Evolutionary conservation across 2,888 invertebrate genomes (phyloP).

Genomic region (Rosalia funebris): DNA sequence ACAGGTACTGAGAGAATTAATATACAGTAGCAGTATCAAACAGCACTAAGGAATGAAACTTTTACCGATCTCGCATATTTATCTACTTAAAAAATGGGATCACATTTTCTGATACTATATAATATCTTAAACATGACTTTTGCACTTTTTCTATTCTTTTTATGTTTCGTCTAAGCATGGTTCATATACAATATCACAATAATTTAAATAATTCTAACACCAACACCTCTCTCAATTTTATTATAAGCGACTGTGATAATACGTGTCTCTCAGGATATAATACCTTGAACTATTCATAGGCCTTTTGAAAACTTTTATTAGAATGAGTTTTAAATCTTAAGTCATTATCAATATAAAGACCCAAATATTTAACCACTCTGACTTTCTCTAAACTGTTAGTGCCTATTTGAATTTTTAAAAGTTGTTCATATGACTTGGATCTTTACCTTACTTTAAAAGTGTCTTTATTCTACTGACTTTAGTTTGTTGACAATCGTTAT

Average conservation of each 20-base stretch:
- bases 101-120: constrained; percentile 25
- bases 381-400: background rate
- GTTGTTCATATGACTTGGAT: no score
- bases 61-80: constrained; percentile 10
- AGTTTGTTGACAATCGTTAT: no score
- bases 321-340: constrained; percentile 10
- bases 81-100: constrained; percentile 18
- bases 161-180: constrained; percentile 20
- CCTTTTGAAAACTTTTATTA: constrained; percentile 15
- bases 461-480: no score
- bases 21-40: constrained; percentile 11
- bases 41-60: constrained; percentile 7
- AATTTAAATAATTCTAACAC: constrained; percentile 26
- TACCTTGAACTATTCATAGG: constrained; percentile 11
- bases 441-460: no score
- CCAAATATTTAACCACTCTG: constrained; percentile 4
- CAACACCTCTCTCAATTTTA: constrained; percentile 14
- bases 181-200: constrained; percentile 21
- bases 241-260: constrained; percentile 6
- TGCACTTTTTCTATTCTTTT: constrained; percentile 24
- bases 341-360: background rate
- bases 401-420: background rate
- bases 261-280: constrained; percentile 13
- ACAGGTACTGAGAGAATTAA: constrained; percentile 14
- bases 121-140: constrained; percentile 23